phyloP scores from a whole-genome alignment of 1,140 invertebrate genomes.

The Brachionus asplanchnoidis region DNA sequence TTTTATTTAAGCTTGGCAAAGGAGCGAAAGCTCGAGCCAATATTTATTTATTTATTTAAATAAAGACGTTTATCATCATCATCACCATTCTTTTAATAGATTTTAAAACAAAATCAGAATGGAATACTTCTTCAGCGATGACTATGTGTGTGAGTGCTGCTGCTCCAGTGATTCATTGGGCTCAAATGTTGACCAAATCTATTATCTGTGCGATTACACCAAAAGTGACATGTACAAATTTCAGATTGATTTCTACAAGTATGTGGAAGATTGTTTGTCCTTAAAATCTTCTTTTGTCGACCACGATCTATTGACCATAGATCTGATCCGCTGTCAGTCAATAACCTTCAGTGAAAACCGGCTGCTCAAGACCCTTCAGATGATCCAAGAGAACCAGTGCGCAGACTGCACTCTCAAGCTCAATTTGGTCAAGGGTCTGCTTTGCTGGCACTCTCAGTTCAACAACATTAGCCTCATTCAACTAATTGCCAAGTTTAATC shows the following conservation, averaged over 20 bases:
- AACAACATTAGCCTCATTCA: neutral
- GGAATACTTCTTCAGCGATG: neutral
- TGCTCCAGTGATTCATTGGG: neutral
- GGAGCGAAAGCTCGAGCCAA: too few species aligned
- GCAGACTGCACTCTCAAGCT: neutral
- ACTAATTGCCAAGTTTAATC: neutral
- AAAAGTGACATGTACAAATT: neutral
- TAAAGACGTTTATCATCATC: too few species aligned
- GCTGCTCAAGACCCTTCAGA: neutral
- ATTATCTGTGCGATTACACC: neutral
- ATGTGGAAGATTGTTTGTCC: neutral
- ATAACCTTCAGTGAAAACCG: neutral
- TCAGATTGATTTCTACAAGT: conserved; percentile 15
- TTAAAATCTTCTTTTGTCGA: neutral
- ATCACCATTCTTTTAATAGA: neutral
- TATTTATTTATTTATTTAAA: too few species aligned
- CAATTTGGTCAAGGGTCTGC: neutral
- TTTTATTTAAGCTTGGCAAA: too few species aligned
- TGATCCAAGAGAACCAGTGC: neutral
- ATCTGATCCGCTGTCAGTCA: neutral
- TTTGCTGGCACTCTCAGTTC: neutral
- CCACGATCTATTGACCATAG: neutral
- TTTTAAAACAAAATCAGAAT: neutral
- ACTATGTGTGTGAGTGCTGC: neutral
- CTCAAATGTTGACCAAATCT: neutral